phyloP scores from a whole-genome alignment of 2,888 invertebrate genomes.

The Hirtodrosophila histrioides region DNA sequence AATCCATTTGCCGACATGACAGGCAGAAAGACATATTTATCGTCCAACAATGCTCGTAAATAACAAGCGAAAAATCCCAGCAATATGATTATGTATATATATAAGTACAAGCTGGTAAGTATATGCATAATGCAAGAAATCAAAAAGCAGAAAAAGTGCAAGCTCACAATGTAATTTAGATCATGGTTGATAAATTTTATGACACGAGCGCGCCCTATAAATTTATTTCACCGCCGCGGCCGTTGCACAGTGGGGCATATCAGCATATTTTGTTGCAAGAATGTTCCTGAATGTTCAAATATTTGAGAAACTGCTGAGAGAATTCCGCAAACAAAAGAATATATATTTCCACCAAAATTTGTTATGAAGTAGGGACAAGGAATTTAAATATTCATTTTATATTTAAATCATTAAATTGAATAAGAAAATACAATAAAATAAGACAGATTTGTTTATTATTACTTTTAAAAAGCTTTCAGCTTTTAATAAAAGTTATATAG shows the following conservation, averaged over 20 bases:
- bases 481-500: too few species aligned
- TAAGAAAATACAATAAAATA: too few species aligned
- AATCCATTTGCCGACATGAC: constrained; percentile 36
- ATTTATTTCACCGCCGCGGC: constrained; percentile 41
- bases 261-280: too few species aligned
- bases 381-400: too few species aligned
- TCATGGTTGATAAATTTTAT: constrained; percentile 63
- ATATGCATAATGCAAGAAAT: constrained; percentile 24
- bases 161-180: constrained; percentile 62
- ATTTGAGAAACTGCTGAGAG: too few species aligned
- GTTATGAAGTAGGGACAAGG: too few species aligned
- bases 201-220: constrained; percentile 60
- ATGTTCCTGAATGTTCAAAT: too few species aligned
- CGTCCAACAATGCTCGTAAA: constrained; percentile 28
- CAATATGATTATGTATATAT: constrained; percentile 14
- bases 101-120: constrained; percentile 12
- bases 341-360: too few species aligned
- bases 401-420: too few species aligned
- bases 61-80: constrained; percentile 32
- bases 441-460: too few species aligned
- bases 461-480: too few species aligned
- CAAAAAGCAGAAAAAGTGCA: constrained; percentile 24
- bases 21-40: constrained; percentile 36
- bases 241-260: neutral
- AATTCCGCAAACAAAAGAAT: too few species aligned